phyloP scores from a whole-genome alignment of 2,888 invertebrate genomes.

The Aleiodes alternator region DNA sequence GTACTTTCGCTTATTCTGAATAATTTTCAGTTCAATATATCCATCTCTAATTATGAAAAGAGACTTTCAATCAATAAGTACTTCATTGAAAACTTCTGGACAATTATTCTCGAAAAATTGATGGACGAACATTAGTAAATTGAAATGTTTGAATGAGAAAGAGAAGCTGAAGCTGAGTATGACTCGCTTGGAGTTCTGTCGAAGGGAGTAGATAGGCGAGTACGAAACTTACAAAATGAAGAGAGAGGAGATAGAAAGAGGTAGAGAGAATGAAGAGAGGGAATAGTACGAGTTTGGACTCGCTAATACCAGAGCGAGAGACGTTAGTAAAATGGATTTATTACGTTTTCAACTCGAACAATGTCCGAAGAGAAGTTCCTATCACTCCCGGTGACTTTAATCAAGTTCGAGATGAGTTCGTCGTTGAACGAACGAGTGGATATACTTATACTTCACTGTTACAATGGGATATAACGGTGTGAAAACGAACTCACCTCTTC shows the following conservation, averaged over 20 bases:
- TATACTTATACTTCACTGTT: slow-evolving; percentile 26
- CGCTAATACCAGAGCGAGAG: slow-evolving; percentile 37
- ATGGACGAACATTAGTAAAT: slow-evolving; percentile 5
- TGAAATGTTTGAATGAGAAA: slow-evolving; percentile 4
- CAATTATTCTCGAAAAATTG: slow-evolving; percentile 18
- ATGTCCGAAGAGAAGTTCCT: slow-evolving; percentile 48
- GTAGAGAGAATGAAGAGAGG: slow-evolving; percentile 19
- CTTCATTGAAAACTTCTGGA: slow-evolving; percentile 2
- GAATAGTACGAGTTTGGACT: slow-evolving; percentile 43
- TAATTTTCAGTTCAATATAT: neutral
- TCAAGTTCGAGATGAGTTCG: slow-evolving; percentile 58
- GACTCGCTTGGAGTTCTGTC: slow-evolving; percentile 42
- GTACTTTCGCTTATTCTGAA: neutral
- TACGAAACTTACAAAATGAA: no score
- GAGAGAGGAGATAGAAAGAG: neutral
- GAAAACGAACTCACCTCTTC: slow-evolving; percentile 42
- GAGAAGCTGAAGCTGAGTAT: neutral
- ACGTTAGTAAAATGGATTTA: slow-evolving; percentile 51
- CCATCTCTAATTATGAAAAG: no score
- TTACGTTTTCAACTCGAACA: slow-evolving; percentile 50
- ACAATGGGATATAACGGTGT: slow-evolving; percentile 37
- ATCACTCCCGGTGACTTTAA: slow-evolving; percentile 59
- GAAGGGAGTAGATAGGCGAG: no score
- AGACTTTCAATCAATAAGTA: slow-evolving; percentile 8
- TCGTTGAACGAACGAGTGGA: slow-evolving; percentile 19